A percentile compares a stretch with the other conserved stretches of the same genome.
Evolutionary conservation across 2,113 vertebrate species (phyloP).

Genomic region (Gobio gobio): DNA sequence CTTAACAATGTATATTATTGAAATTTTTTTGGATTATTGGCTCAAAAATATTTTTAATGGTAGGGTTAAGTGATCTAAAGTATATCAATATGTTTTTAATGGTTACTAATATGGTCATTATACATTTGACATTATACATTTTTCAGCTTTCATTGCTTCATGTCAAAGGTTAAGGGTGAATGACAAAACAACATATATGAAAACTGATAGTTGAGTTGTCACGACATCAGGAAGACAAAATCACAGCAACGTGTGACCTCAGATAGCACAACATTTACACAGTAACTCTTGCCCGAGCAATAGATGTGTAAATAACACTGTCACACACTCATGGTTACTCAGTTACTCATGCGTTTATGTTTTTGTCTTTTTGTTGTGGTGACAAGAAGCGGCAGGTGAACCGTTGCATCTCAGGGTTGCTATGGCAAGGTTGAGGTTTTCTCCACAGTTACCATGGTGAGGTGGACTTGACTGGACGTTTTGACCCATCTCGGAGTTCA

Average conservation of each 20-base stretch:
- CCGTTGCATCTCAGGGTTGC: constrained; percentile 5
- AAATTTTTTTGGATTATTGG: too few relatives aligned
- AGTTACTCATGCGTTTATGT: constrained; percentile 10
- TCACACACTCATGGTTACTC: constrained; percentile 12
- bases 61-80: too few relatives aligned
- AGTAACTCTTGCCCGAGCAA: not conserved
- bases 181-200: not conserved
- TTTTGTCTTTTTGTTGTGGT: constrained; percentile 21
- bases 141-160: not conserved
- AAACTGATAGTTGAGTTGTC: not conserved
- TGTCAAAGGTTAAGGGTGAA: not conserved
- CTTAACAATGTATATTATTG: too few relatives aligned
- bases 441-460: constrained; percentile 38
- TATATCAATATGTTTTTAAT: too few relatives aligned
- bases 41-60: too few relatives aligned
- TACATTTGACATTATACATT: too few relatives aligned
- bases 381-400: not conserved
- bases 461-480: constrained; percentile 41
- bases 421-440: constrained; percentile 25
- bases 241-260: not conserved
- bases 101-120: too few relatives aligned
- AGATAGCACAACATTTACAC: constrained; percentile 10
- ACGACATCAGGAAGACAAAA: not conserved
- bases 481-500: constrained; percentile 50
- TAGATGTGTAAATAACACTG: constrained; percentile 6